A percentile compares a stretch with the other conserved stretches of the same genome.
Conservation (phyloP, 2,888 invertebrate genomes). For the Patella ulyssiponensis region DNA sequence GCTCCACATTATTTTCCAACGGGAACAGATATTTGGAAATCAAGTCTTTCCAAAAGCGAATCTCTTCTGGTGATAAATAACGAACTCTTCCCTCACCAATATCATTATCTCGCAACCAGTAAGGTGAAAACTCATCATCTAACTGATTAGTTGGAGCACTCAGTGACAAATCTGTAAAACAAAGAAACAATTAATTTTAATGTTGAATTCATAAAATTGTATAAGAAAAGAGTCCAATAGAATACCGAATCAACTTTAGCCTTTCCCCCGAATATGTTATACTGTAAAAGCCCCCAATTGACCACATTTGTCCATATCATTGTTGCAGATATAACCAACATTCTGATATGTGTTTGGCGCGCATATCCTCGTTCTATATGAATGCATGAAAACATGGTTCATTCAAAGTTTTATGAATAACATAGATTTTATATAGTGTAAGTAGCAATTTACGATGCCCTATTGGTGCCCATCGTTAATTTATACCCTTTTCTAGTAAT, state of each 20-base stretch:
- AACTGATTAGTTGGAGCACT: conserved; percentile 73
- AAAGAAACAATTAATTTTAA: conserved; percentile 9
- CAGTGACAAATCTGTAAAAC: not conserved
- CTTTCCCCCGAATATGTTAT: no score
- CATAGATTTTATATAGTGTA: no score
- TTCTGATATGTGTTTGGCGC: no score
- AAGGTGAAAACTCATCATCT: conserved; percentile 89
- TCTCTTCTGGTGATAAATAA: conserved; percentile 83
- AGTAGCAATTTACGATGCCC: no score
- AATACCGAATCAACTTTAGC: not conserved
- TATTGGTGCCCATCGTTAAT: no score
- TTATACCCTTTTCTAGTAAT: no score
- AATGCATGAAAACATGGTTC: no score
- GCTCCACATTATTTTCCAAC: conserved; percentile 89
- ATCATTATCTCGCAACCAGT: conserved; percentile 93
- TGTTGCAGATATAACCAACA: no score
- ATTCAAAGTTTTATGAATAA: no score
- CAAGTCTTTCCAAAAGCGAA: conserved; percentile 92
- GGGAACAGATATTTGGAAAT: conserved; percentile 95
- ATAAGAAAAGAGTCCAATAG: not conserved
- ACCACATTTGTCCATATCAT: no score
- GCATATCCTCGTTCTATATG: no score
- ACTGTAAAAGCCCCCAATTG: no score
- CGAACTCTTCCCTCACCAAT: conserved; percentile 93
- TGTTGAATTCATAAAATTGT: not conserved